Percentiles rank a stretch among this genome's conserved stretches.
These are phyloP conservation scores for Synaphobranchus kaupii DNA, from an alignment of 2,797 vertebrate species.

Conservation along the genomic window DNA sequence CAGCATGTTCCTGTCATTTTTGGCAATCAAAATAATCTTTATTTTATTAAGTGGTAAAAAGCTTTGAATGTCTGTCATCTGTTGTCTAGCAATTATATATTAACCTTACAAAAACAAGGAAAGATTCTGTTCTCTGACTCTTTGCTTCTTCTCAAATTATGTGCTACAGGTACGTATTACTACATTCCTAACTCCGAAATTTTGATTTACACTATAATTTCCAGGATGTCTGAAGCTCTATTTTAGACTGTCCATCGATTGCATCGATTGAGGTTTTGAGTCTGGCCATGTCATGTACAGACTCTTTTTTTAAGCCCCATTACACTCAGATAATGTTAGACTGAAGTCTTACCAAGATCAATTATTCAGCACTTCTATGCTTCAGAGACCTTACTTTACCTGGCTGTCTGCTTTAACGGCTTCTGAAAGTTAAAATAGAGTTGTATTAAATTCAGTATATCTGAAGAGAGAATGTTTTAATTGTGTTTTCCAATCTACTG, in stretches of 20 bases:
- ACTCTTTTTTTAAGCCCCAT: neutral
- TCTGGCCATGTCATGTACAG: neutral
- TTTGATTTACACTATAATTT: neutral
- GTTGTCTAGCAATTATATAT: neutral
- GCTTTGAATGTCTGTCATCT: neutral
- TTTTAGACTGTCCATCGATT: neutral
- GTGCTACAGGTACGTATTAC: neutral
- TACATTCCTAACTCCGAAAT: neutral
- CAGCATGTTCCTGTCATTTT: neutral
- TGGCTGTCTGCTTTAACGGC: neutral
- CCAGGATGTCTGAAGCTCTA: neutral
- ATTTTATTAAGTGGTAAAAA: neutral
- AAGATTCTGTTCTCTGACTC: neutral
- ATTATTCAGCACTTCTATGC: neutral
- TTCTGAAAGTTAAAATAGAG: neutral
- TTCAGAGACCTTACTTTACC: neutral
- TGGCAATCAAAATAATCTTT: neutral
- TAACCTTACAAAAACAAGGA: neutral
- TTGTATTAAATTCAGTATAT: neutral
- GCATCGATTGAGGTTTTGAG: neutral
- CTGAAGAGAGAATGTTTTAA: neutral
- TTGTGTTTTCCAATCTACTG: neutral
- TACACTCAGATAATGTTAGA: neutral
- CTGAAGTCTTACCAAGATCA: neutral
- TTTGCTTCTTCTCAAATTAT: neutral